Percentiles rank a stretch among this genome's conserved stretches.
phyloP scores from a whole-genome alignment of 2,113 vertebrate species.

The Urocynchramus pylzowi region DNA sequence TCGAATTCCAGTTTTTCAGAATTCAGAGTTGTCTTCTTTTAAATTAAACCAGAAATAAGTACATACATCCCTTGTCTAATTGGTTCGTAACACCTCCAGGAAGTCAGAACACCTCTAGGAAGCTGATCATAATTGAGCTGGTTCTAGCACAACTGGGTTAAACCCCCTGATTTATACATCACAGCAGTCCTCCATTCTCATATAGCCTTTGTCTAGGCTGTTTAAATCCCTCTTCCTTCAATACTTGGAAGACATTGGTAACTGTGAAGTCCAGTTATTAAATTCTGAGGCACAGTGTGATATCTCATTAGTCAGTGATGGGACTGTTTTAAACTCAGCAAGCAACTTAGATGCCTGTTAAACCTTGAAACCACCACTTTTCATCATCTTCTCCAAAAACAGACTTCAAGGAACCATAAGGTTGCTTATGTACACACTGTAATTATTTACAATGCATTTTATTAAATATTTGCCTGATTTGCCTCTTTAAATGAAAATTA shows the following conservation, averaged over 20 bases:
- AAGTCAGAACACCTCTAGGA: neutral
- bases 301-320: slow-evolving; percentile 40
- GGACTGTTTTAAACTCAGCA: slow-evolving; percentile 36
- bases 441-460: slow-evolving; percentile 38
- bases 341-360: neutral
- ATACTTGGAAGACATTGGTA: neutral
- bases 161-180: neutral
- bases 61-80: neutral
- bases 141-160: neutral
- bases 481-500: slow-evolving; percentile 38
- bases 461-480: slow-evolving; percentile 43
- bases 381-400: neutral
- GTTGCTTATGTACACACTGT: neutral
- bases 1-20: neutral
- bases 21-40: neutral
- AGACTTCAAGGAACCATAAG: neutral
- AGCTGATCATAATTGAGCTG: neutral
- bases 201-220: neutral
- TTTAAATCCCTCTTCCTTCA: neutral
- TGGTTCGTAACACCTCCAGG: neutral
- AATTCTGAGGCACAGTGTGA: slow-evolving; percentile 35
- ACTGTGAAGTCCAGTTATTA: neutral
- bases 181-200: neutral
- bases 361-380: slow-evolving; percentile 39
- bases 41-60: neutral